phyloP scores from a whole-genome alignment of 2,113 vertebrate genomes.

The Vombatus ursinus region DNA sequence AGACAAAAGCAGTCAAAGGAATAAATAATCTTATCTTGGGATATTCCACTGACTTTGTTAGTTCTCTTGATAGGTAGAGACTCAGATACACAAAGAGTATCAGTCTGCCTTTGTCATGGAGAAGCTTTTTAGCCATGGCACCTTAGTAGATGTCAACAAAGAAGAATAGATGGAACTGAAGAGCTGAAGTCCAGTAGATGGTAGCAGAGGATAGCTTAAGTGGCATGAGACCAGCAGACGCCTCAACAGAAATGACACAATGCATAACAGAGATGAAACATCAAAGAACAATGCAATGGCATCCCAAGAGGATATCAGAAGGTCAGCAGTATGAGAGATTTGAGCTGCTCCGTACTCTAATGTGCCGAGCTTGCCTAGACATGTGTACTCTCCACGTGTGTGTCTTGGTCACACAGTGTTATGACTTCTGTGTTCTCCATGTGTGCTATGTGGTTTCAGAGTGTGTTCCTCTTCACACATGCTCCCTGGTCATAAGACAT shows the following conservation, averaged over 20 bases:
- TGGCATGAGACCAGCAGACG: background rate
- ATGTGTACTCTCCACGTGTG: too few relatives aligned
- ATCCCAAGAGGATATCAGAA: too few relatives aligned
- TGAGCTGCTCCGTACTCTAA: too few relatives aligned
- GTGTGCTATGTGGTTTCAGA: background rate
- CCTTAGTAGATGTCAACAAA: background rate
- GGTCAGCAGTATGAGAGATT: too few relatives aligned
- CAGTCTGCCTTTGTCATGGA: background rate
- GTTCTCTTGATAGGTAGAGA: background rate
- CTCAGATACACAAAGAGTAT: background rate
- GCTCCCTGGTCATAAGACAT: background rate
- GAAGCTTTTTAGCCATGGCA: background rate
- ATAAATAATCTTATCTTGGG: background rate
- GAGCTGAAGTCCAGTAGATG: background rate
- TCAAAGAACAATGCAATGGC: background rate
- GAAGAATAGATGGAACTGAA: background rate
- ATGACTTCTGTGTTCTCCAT: too few relatives aligned
- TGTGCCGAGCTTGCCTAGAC: too few relatives aligned
- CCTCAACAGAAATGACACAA: background rate
- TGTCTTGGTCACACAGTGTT: too few relatives aligned
- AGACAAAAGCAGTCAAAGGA: background rate
- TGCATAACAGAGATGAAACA: background rate
- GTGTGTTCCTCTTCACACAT: background rate
- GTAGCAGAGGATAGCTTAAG: background rate
- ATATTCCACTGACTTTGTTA: background rate